phyloP scores from a whole-genome alignment of 2,888 invertebrate species.

The Platypus cylindrus region DNA sequence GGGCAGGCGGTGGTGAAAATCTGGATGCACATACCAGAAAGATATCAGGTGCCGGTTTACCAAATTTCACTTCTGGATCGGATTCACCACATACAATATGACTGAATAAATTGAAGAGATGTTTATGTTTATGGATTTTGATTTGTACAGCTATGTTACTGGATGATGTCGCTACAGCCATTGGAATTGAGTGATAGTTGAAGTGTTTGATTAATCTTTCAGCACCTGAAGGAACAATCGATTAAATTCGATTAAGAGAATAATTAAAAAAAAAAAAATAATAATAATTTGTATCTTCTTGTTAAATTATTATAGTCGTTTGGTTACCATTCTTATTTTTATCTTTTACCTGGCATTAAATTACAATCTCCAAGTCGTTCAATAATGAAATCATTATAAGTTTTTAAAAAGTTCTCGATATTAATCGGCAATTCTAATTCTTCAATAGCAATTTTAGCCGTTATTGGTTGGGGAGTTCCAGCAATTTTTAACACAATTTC shows the following conservation, averaged over 20 bases:
- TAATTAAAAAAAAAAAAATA: neutral
- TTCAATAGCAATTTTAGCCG: constrained; percentile 51
- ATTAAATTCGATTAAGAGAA: neutral
- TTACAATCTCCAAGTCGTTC: constrained; percentile 33
- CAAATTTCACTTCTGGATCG: constrained; percentile 69
- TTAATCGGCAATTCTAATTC: constrained; percentile 54
- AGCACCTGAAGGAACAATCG: constrained; percentile 47
- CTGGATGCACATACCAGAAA: constrained; percentile 51
- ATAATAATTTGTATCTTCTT: neutral
- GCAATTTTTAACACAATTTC: constrained; percentile 64
- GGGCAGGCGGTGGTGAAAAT: constrained; percentile 24
- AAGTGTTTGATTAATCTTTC: constrained; percentile 65
- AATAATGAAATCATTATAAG: constrained; percentile 33
- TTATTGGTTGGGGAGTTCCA: constrained; percentile 57
- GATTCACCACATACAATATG: constrained; percentile 70
- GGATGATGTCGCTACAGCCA: constrained; percentile 79
- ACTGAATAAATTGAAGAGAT: constrained; percentile 53
- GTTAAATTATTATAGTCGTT: too few species aligned
- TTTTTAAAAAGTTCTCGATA: constrained; percentile 49
- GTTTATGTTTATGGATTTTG: constrained; percentile 49
- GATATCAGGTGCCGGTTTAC: constrained; percentile 82
- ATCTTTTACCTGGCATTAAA: constrained; percentile 50
- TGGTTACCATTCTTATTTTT: too few species aligned
- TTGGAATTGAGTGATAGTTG: constrained; percentile 57
- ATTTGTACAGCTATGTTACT: constrained; percentile 54